phyloP scores from a whole-genome alignment of 1,140 invertebrate species.

The Temnothorax curvispinosus region DNA sequence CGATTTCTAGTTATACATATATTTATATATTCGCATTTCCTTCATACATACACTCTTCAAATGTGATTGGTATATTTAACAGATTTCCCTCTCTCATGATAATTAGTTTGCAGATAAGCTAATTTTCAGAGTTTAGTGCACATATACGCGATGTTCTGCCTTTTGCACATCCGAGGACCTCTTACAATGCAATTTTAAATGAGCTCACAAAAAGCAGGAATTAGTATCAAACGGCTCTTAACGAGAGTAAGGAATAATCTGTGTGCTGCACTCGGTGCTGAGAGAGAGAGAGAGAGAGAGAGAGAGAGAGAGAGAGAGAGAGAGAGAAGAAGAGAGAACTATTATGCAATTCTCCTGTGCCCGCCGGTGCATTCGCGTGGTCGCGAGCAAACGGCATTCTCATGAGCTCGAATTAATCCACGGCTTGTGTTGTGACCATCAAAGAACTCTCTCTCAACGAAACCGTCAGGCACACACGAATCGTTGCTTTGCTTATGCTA shows the following conservation, averaged over 20 bases:
- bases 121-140: constrained; percentile 1
- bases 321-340: background rate
- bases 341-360: constrained; percentile 61
- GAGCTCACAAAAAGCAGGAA: constrained; percentile 26
- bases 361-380: constrained; percentile 74
- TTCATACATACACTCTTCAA: background rate
- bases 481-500: constrained; percentile 67
- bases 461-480: constrained; percentile 74
- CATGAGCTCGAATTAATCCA: constrained; percentile 74
- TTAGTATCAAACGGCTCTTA: constrained; percentile 53
- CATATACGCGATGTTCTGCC: background rate
- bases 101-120: constrained; percentile 35
- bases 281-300: background rate
- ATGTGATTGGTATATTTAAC: constrained; percentile 32
- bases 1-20: background rate
- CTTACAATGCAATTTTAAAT: constrained; percentile 4
- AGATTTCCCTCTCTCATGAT: constrained; percentile 11
- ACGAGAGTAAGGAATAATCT: constrained; percentile 35
- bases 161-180: background rate
- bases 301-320: background rate
- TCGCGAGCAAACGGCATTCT: constrained; percentile 60
- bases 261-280: background rate
- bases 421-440: constrained; percentile 67
- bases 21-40: background rate
- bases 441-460: constrained; percentile 68